These are phyloP conservation scores for Carassius auratus DNA, from an alignment of 2,113 vertebrate species.

Conservation along the genomic window DNA sequence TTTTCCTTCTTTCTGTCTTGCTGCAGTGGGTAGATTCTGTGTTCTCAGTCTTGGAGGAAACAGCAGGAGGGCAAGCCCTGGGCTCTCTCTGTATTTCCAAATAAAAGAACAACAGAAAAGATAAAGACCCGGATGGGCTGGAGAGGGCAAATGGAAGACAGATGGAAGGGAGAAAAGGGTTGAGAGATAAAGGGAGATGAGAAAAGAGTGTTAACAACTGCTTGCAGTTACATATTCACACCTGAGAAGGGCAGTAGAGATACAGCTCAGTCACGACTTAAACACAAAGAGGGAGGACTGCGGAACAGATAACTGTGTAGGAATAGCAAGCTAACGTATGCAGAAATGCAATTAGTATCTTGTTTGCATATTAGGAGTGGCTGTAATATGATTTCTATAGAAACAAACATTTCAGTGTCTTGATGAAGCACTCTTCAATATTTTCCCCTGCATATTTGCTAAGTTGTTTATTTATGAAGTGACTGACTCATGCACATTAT, in stretches of 20 bases:
- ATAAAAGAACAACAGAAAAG: constrained; percentile 41
- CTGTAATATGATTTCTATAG: background rate
- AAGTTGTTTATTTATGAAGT: background rate
- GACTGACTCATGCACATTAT: background rate
- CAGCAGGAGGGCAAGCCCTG: constrained; percentile 23
- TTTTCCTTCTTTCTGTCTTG: constrained; percentile 32
- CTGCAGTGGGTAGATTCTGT: constrained; percentile 12
- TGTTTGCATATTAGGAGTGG: constrained; percentile 1
- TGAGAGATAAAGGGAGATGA: background rate
- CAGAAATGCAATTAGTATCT: constrained; percentile 6
- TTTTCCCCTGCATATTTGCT: background rate
- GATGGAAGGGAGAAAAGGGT: constrained; percentile 1
- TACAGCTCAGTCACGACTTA: constrained; percentile 64
- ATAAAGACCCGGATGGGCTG: constrained; percentile 16
- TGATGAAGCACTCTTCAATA: background rate
- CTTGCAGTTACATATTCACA: constrained; percentile 58
- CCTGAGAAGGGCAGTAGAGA: constrained; percentile 78
- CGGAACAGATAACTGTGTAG: background rate
- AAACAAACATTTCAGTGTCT: constrained; percentile 17
- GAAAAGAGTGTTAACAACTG: background rate
- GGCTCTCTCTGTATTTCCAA: constrained; percentile 22
- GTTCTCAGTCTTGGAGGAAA: constrained; percentile 30
- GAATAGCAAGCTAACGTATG: background rate
- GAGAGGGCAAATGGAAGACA: constrained; percentile 23
- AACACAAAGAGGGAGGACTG: constrained; percentile 1